These are phyloP conservation scores for Tillus elongatus DNA, from an alignment of 2,888 invertebrate species.

Conservation along the genomic window DNA sequence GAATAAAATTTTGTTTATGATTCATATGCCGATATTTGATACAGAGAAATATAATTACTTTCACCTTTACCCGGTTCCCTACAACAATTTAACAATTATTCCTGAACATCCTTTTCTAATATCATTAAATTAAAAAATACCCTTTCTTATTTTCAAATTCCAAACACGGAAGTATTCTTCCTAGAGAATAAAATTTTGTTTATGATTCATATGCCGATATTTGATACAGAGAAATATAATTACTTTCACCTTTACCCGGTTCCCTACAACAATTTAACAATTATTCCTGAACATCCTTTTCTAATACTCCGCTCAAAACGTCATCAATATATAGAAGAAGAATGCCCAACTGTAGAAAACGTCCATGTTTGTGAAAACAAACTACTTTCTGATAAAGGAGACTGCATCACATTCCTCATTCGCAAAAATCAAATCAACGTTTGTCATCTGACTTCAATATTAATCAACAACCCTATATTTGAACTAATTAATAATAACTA, in stretches of 20 bases:
- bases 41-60: neutral
- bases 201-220: neutral
- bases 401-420: neutral
- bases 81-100: neutral
- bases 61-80: slow-evolving; percentile 2
- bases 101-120: neutral
- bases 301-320: neutral
- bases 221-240: neutral
- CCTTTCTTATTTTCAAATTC: neutral
- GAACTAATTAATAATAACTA: slow-evolving; percentile 1
- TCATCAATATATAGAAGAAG: neutral
- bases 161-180: neutral
- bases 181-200: slow-evolving; percentile 1
- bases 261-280: neutral
- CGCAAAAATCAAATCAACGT: neutral
- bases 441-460: neutral
- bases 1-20: slow-evolving; percentile 1
- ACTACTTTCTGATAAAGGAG: neutral
- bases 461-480: neutral
- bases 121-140: too few relatives aligned
- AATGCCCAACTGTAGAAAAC: neutral
- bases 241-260: slow-evolving; percentile 3
- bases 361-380: neutral
- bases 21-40: neutral
- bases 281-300: neutral